Evolutionary conservation across 2,888 invertebrate genomes (phyloP), one percentile per base, ranked within the genome.

Genomic region (Drosophila affinis): DNA sequence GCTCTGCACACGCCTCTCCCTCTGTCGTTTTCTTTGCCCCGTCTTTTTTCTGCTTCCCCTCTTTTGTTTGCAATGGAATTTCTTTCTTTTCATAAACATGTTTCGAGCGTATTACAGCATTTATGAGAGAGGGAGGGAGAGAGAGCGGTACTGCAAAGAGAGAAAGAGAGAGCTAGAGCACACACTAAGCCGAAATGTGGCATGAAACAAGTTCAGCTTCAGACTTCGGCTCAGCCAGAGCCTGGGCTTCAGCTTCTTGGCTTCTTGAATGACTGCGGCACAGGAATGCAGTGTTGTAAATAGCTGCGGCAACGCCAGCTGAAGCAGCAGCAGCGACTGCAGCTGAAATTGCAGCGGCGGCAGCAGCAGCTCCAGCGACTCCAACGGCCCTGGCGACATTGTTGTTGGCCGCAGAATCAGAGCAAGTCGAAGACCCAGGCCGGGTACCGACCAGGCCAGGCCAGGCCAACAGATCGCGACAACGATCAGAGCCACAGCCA

Each of bases 21-120:
- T 79, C 78, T 54, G 46, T 45, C 47, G 62, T n/a, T 62, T n/a
- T 52, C 14, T 44, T 46, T 56, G 47, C 68, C 56, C 60, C 6
- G 14, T 39, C 39, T 39, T 39, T 7, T 14, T n/a, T 39, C 39
- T 39, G 6, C 14, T 39, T 2, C 63, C 71, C 53, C 73, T 75
- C 82, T 76, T 78, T 86, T 87, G 86, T 84, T 87, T 89, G 89
- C 82, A 81, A 79, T 88, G 88, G 88, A 88, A 89, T 88, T 88
- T 89, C 89, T 88, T 88, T 89, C 88, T 89, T 88, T 88, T 83
- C 81, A 89, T 86, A 89, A 88, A 88, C 80, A 83, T 88, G 83
- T 84, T 88, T 83, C 77, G 76, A 77, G 72, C 79, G 81, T 89
- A 83, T 88, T 89, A 87, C 87, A 85, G 72, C 88, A 89, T 85